A percentile compares a stretch with the other conserved stretches of the same genome.
Evolutionary conservation across 2,888 invertebrate species (phyloP).

Genomic region (Amblyjoppa proteus): DNA sequence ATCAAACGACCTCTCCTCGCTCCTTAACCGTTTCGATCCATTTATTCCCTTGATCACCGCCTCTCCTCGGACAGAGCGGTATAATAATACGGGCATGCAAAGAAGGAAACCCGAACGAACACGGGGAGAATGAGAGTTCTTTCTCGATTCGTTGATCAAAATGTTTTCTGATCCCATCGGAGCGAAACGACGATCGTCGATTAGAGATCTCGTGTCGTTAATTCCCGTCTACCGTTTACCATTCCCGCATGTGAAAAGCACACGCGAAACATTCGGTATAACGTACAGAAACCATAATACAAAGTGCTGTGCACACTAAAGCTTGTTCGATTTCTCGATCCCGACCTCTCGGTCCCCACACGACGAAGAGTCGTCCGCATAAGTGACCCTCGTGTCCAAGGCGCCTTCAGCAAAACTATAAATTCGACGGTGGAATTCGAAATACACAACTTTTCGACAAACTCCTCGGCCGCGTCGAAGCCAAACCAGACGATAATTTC

Average conservation of each 20-base stretch:
- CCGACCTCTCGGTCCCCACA: slow-evolving; percentile 21
- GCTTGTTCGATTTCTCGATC: slow-evolving; percentile 61
- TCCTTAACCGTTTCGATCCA: slow-evolving; percentile 63
- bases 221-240: slow-evolving; percentile 60
- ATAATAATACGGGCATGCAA: slow-evolving; percentile 54
- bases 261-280: slow-evolving; percentile 13
- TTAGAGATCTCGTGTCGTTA: slow-evolving; percentile 59
- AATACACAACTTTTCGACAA: slow-evolving; percentile 53
- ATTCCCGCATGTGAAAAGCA: slow-evolving; percentile 28
- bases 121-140: slow-evolving; percentile 6
- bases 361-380: slow-evolving; percentile 8
- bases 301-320: slow-evolving; percentile 28
- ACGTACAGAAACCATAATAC: slow-evolving; percentile 35
- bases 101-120: slow-evolving; percentile 17
- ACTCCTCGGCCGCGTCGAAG: slow-evolving; percentile 31
- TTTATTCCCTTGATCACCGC: slow-evolving; percentile 59
- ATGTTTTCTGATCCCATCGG: slow-evolving; percentile 52
- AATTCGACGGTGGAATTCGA: slow-evolving; percentile 44
- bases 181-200: slow-evolving; percentile 55
- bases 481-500: slow-evolving; percentile 53
- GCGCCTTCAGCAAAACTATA: slow-evolving; percentile 48
- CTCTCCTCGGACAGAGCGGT: slow-evolving; percentile 23
- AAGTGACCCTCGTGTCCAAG: slow-evolving; percentile 52
- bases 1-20: slow-evolving; percentile 58
- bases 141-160: slow-evolving; percentile 57